These are phyloP conservation scores for Thysanoteuthis rhombus DNA, from an alignment of 2,888 invertebrate species.

Conservation along the genomic window DNA sequence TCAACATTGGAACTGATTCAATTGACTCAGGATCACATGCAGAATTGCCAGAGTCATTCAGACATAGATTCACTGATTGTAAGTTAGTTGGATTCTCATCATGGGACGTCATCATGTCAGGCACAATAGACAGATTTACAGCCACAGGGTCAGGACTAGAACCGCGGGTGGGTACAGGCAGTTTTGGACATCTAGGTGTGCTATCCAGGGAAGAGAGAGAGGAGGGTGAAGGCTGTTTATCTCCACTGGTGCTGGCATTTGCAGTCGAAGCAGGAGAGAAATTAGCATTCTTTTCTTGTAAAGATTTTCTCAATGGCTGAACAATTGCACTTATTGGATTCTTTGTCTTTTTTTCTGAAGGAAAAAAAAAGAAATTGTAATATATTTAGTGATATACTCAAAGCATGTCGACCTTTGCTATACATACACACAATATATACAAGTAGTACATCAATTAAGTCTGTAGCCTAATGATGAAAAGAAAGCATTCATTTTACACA, in stretches of 20 bases:
- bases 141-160: constrained; percentile 35
- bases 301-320: constrained; percentile 41
- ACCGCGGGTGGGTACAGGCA: constrained; percentile 33
- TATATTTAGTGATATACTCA: no score
- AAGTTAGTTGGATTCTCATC: background rate
- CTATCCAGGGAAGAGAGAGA: background rate
- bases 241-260: background rate
- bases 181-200: background rate
- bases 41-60: background rate
- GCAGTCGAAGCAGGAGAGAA: background rate
- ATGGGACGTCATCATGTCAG: background rate
- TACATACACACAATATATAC: no score
- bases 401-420: no score
- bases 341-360: constrained; percentile 39
- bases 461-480: no score
- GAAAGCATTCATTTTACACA: no score
- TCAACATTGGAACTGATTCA: background rate
- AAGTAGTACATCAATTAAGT: no score
- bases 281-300: constrained; percentile 35
- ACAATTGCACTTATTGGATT: constrained; percentile 40
- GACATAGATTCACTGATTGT: background rate
- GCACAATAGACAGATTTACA: background rate
- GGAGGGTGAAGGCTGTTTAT: background rate
- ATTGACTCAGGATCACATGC: background rate
- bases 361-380: background rate